Conservation (phyloP, 2,888 invertebrate species). For the Teleiodes luculella region DNA sequence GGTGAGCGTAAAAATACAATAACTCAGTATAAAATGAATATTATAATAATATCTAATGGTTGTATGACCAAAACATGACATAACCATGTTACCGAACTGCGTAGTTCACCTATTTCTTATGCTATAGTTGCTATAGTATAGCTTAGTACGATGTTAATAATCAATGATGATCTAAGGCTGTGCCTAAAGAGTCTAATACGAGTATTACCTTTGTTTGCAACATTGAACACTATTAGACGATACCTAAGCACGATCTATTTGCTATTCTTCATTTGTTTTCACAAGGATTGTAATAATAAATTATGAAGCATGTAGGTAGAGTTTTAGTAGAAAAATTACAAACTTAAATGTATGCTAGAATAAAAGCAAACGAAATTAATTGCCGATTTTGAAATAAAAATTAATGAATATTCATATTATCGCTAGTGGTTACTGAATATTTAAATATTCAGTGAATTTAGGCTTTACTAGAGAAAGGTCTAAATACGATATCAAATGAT, state of each 20-base stretch:
- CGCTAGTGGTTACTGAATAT: too few species aligned
- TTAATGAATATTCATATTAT: too few species aligned
- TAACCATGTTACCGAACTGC: conserved; percentile 5
- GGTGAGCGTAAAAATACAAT: conserved; percentile 7
- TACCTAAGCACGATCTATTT: not conserved
- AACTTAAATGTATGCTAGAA: too few species aligned
- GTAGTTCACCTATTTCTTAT: not conserved
- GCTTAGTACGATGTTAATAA: not conserved
- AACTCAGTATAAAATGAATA: conserved; percentile 9
- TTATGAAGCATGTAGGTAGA: too few species aligned
- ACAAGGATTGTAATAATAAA: too few species aligned
- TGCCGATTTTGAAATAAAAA: too few species aligned
- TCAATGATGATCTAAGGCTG: not conserved
- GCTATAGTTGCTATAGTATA: not conserved
- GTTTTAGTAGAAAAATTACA: too few species aligned
- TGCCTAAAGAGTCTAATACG: not conserved
- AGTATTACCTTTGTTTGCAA: not conserved
- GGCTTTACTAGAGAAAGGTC: too few species aligned
- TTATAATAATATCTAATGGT: conserved; percentile 2
- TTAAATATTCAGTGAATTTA: too few species aligned
- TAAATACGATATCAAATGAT: too few species aligned
- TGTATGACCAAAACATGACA: conserved; percentile 9
- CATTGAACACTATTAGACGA: not conserved
- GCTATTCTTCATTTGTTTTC: not conserved
- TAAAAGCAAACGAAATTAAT: too few species aligned